Evolutionary conservation across 1,140 invertebrate genomes (phyloP), one percentile per base, ranked within the genome.

Genomic region (Danaus plexippus): DNA sequence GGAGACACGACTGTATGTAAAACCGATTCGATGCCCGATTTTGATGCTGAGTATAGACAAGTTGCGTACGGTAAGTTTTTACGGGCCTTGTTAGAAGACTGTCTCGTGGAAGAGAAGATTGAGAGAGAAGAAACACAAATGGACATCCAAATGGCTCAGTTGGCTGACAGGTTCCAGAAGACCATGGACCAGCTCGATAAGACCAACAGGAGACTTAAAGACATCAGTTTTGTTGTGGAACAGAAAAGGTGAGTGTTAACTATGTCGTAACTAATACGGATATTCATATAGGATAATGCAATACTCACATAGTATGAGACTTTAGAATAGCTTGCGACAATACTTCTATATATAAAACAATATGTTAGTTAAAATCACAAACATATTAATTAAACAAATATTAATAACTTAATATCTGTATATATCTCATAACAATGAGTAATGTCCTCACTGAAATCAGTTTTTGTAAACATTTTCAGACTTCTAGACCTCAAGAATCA

Each of bases 191-290:
- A 77, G 15, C 49, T 87, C 4, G 80, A 85, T 12, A 78, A 80
- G 57, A 87, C 83, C 7, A 80, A 77, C 52, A 63, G 71, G 40
- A 59, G 85, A 10, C 44, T 88, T 9, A 82, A 79, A 44, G 77
- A 85, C 46, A 80, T 88, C 44, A 74, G 71, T n/a, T 87, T 87
- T 67, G 70, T 80, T 55, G 75, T 73, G 7, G 80, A 85, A 57
- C 82, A 86, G 58, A 77, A 88, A 51, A 77, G 82, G 86, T 85
- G 63, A 56, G 66, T 69, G 47, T n/a, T 9, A 6, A 53, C 18
- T 43, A 51, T 13, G 11, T 48, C 12, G 32, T 11, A 5, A 12
- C 40, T 47, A n/a, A 47, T 55, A 11, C 5, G 48, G 10, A 48
- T 11, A 40, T 49, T 47, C 18, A 22, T 22, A 22, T 22, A 22